Base-by-base conservation (phyloP, 35 echinoderm and acorn worm species). In the Ophiothrix spiculata region DNA sequence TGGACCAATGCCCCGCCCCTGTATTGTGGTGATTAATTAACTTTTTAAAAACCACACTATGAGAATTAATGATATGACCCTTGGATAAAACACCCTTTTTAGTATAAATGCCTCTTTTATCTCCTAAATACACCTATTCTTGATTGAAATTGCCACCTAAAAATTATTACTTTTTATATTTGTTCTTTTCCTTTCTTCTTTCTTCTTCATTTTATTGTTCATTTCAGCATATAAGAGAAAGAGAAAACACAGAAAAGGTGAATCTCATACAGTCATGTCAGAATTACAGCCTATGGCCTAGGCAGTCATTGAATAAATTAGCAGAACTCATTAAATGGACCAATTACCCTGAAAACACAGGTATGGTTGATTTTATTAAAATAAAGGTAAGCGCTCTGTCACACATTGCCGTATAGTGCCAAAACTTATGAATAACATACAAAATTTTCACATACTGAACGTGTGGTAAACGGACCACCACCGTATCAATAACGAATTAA, bases 271-370 rank as follows among this genome's bases (percentile, higher is more conserved):
- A 98, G 92, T 56, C 95, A 13, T 98, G 95, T 74, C 84, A 87
- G 69, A 81, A 85, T n/a, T 98, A 98, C 39, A 76, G 91, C 33
- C 80, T 94, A 11, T 98, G 95, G 95, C 95, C 95, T 25, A 91
- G 95, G 37, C 95, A 94, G 83, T 98, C 95, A 1, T 86, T 98
- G 4, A 89, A 87, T 21, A 98, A 89, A 73, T 82, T 98, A 39
- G 95, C 95, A 38, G 88, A 94, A 42, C 78, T 98, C 25, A 39
- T 98, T 33, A 91, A 94, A 54, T 98, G 95, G 95, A 91, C 88
- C 23, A 93, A 56, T 25, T 98, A 89, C 38, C 95, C 92, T 45
- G 91, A 90, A 80, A 98, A 98, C 54, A 98, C 91, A 77, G 95
- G 95, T 98, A 33, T 81, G 87, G 54, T 63, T n/a, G n/a, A n/a